Evolutionary conservation across 1,140 invertebrate species (phyloP), one percentile per base, ranked within the genome.

Genomic region (Pogonus chalceus): DNA sequence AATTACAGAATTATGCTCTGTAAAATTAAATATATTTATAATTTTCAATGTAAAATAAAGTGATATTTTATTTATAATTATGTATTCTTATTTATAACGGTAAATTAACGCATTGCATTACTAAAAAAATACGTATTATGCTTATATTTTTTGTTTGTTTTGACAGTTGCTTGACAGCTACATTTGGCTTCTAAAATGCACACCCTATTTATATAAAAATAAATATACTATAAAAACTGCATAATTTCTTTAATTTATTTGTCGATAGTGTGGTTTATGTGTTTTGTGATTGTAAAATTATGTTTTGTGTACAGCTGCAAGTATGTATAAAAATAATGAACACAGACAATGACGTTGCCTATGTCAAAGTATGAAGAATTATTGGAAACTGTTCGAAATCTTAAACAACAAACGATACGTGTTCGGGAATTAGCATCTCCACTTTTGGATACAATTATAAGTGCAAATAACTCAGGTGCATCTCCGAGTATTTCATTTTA

Each of bases 351-450:
- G 75, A 76, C 72, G 64, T 66, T 77, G 54, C 74, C 75, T 49
- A 73, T 76, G 54, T 73, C 72, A 18, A 76, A 70, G 55, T 77
- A 76, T 64, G 74, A 77, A 62, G 74, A 76, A 53, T 68, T 78
- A 47, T 68, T 78, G 57, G 67, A 68, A 53, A 69, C 72, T 48
- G 75, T 78, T 23, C 72, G 74, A 23, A 72, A 69, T 49, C 65
- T 78, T 50, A 78, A 73, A 9, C 68, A 75, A 60, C 75, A 78
- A 60, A 76, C 72, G 23, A 72, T 72, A 43, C 65, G 68, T 12
- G 56, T 74, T 20, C 56, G 67, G 39, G 70, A 75, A 57, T 58
- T 74, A 24, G 67, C 67, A 20, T 68, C 69, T 12, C 68, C 72
- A 48, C 53, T 71, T n/a, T 62, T 65, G 48, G 60, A 69, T 35